These are phyloP conservation scores for Nerophis ophidion DNA, from an alignment of 2,113 vertebrate genomes.

Conservation along the genomic window DNA sequence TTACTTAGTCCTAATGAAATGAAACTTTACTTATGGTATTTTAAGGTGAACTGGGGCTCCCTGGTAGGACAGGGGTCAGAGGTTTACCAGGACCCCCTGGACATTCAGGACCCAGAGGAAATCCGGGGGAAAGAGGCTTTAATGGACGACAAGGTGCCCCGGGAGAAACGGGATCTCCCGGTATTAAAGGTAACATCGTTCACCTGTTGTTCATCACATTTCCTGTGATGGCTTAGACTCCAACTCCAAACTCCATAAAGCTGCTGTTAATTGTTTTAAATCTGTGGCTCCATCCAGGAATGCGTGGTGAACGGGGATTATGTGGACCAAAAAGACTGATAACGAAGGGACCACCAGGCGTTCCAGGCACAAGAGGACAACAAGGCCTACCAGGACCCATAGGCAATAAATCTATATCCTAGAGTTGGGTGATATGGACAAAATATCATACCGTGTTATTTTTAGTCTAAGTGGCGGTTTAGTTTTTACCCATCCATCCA, in stretches of 20 bases:
- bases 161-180: conserved; percentile 39
- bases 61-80: conserved; percentile 14
- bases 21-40: conserved; percentile 3
- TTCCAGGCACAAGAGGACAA: conserved; percentile 13
- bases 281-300: conserved; percentile 28
- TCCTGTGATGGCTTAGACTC: not conserved
- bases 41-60: conserved; percentile 39
- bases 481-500: too few relatives aligned
- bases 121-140: conserved; percentile 43
- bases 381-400: conserved; percentile 23
- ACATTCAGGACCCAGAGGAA: conserved; percentile 35
- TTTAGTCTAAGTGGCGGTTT: too few relatives aligned
- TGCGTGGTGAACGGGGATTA: conserved; percentile 21
- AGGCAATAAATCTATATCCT: conserved; percentile 29
- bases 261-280: not conserved
- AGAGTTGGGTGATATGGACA: too few relatives aligned
- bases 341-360: conserved; percentile 33
- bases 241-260: not conserved
- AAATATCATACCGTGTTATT: too few relatives aligned
- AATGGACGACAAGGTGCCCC: conserved; percentile 20
- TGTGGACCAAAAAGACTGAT: not conserved
- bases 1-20: not conserved
- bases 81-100: conserved; percentile 34
- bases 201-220: not conserved
- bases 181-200: conserved; percentile 36